phyloP scores from a whole-genome alignment of 1,140 invertebrate species.

The silkworm (Bombyx mori) region DNA sequence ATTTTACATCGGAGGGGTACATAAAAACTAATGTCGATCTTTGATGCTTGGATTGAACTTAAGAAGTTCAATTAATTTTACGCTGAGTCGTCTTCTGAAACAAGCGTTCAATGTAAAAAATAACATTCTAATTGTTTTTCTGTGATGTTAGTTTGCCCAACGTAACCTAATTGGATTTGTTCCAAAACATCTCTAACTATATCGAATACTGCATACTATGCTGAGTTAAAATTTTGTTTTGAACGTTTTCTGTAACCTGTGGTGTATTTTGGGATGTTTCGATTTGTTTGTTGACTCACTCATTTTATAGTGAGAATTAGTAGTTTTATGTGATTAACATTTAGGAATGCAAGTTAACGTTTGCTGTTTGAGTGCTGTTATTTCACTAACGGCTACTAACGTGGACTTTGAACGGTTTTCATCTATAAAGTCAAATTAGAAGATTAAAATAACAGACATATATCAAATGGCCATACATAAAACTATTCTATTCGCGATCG shows the following conservation, averaged over 20 bases:
- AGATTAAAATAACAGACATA: no score
- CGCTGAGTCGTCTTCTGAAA: neutral
- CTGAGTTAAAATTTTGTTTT: neutral
- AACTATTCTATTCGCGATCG: no score
- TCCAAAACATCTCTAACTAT: neutral
- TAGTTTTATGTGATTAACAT: slow-evolving; percentile 3
- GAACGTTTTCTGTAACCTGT: slow-evolving; percentile 9
- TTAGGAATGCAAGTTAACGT: slow-evolving; percentile 1
- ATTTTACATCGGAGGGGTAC: no score
- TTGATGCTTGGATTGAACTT: no score
- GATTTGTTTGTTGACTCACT: slow-evolving; percentile 2
- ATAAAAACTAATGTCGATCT: no score
- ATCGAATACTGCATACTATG: neutral
- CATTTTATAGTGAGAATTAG: slow-evolving; percentile 8
- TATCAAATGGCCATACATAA: no score
- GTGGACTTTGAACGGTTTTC: slow-evolving; percentile 58
- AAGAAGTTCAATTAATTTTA: no score
- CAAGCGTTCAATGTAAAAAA: neutral
- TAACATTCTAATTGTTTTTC: neutral
- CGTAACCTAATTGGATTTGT: neutral
- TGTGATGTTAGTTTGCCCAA: neutral
- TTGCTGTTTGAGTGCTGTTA: slow-evolving; percentile 53
- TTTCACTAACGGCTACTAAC: slow-evolving; percentile 70
- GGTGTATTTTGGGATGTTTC: slow-evolving; percentile 14
- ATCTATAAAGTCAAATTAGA: no score